These are phyloP conservation scores for Hemicrepidius hirtus DNA, from an alignment of 2,888 invertebrate genomes.

Conservation along the genomic window DNA sequence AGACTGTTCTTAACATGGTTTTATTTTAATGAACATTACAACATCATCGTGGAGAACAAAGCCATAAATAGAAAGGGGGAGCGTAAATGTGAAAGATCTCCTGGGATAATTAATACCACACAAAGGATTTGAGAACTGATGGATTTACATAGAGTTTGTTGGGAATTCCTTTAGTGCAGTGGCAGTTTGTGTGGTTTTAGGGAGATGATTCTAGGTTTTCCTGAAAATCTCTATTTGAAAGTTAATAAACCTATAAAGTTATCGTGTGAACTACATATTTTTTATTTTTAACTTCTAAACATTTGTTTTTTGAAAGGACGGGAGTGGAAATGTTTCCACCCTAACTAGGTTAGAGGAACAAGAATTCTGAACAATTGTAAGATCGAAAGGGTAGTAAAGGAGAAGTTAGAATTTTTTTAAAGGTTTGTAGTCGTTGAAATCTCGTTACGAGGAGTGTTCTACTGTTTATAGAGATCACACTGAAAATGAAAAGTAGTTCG, in stretches of 20 bases:
- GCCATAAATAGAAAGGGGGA: constrained; percentile 22
- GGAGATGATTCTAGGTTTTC: not conserved
- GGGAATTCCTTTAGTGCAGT: constrained; percentile 33
- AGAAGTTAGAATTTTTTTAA: too few species aligned
- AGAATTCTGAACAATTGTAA: too few species aligned
- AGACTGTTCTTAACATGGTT: constrained; percentile 4
- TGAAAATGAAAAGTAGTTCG: too few species aligned
- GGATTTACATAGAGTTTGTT: constrained; percentile 41
- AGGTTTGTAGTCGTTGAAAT: too few species aligned
- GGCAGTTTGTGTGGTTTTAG: constrained; percentile 15
- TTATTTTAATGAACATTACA: constrained; percentile 5
- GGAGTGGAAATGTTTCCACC: too few species aligned
- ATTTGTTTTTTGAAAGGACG: too few species aligned
- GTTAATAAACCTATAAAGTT: not conserved
- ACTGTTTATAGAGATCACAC: too few species aligned
- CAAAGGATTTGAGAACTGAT: constrained; percentile 40
- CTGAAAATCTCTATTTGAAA: not conserved
- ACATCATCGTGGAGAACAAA: constrained; percentile 4
- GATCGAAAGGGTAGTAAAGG: too few species aligned
- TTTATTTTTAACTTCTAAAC: too few species aligned
- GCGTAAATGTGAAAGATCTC: constrained; percentile 27
- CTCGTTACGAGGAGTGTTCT: too few species aligned
- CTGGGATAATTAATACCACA: constrained; percentile 41
- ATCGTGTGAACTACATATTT: not conserved
- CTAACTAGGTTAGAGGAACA: too few species aligned